These are phyloP conservation scores for Hirtodrosophila confusa DNA, from an alignment of 2,888 invertebrate species.

Conservation along the genomic window DNA sequence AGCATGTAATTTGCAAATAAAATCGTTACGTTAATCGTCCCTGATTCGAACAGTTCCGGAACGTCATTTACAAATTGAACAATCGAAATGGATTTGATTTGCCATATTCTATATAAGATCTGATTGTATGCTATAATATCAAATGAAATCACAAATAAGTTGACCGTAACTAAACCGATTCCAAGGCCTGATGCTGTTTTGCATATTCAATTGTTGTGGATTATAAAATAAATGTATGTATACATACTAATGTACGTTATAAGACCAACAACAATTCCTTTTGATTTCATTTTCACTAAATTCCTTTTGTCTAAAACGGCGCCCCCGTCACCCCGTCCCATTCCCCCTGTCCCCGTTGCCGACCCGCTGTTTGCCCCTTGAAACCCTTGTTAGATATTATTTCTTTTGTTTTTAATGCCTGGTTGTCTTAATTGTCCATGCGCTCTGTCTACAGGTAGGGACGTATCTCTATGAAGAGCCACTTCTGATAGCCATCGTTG, in stretches of 20 bases:
- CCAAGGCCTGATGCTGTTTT: constrained; percentile 4
- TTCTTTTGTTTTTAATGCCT: constrained; percentile 21
- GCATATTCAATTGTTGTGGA: neutral
- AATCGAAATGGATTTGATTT: no score
- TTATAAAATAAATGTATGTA: constrained; percentile 8
- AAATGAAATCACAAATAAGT: constrained; percentile 33
- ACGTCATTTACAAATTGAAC: constrained; percentile 3
- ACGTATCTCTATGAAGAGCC: constrained; percentile 91
- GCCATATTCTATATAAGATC: neutral
- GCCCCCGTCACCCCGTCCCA: neutral
- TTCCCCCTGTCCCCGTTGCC: constrained; percentile 11
- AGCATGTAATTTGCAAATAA: no score
- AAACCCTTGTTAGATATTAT: constrained; percentile 68
- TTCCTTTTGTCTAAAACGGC: constrained; percentile 46
- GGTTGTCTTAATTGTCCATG: constrained; percentile 1
- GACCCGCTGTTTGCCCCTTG: constrained; percentile 41
- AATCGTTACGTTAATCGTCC: no score
- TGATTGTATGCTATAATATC: constrained; percentile 12
- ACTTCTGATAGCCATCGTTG: constrained; percentile 94
- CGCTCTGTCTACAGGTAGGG: constrained; percentile 86
- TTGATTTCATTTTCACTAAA: constrained; percentile 50
- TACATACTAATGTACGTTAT: constrained; percentile 16
- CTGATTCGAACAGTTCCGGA: neutral
- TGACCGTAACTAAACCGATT: constrained; percentile 21
- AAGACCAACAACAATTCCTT: constrained; percentile 59